Evolutionary conservation across 2,113 vertebrate species (phyloP), one percentile per base, ranked within the genome.

Genomic region (Anser brachyrhynchus): DNA sequence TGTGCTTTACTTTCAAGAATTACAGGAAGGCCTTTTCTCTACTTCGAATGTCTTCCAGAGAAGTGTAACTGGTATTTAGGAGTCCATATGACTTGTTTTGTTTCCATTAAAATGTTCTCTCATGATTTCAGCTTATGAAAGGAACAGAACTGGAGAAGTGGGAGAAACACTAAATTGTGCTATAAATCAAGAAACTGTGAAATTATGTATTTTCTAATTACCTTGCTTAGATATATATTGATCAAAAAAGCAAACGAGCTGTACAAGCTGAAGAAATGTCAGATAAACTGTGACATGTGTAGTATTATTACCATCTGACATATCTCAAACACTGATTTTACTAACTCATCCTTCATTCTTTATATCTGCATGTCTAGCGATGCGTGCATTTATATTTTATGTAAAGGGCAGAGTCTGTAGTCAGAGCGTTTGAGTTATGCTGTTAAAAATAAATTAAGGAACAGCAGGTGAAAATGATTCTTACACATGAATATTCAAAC

Each of bases 391-490:
- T 93, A 81, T 93, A 83, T 84, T 96, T 93, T 78, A 92, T 87
- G 61, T 62, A 95, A 95, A 96, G 95, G 84, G 41, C 85, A 90
- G 84, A 77, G 80, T 75, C 87, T 87, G 52, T 78, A 95, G 83
- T 95, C 90, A 93, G 61, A 93, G 79, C 22, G 10, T 92, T 89
- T 94, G 80, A 93, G 89, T 84, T 90, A 67, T 88, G 72, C 67
- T 92, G 87, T 87, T 95, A 95, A 96, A 96, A 96, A 95, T 96
- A 96, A 96, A 93, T 93, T 93, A 87, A 79, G 82, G 90, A 94
- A 93, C 90, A 94, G 93, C 95, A 89, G 74, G 62, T 93, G 95
- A 87, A 95, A 87, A 82, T 92, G 54, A 82, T 92, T 95, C 76
- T 72, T 93, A 58, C n/a, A 49, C 80, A 94, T 96, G 94, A 96